phyloP scores from a whole-genome alignment of 2,113 vertebrate species.

The Gasterosteus aculeatus region DNA sequence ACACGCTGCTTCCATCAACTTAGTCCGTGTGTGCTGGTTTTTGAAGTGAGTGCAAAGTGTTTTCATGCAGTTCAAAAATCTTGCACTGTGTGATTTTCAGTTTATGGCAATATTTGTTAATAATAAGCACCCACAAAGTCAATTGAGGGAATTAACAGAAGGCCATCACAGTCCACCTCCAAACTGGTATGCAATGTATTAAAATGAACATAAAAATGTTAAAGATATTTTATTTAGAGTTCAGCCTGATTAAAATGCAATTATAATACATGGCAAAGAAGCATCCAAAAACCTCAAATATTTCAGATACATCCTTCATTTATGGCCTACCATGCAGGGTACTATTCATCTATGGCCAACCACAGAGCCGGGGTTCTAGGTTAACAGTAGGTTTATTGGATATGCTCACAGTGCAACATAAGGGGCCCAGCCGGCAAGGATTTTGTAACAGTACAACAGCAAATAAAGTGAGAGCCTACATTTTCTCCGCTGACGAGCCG shows the following conservation, averaged over 20 bases:
- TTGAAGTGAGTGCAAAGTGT: slow-evolving; percentile 56
- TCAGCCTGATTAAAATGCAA: not conserved
- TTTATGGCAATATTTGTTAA: slow-evolving; percentile 4
- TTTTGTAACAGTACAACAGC: no score
- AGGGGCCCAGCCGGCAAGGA: no score
- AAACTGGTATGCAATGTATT: not conserved
- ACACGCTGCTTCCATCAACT: slow-evolving; percentile 58
- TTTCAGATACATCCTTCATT: not conserved
- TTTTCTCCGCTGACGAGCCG: no score
- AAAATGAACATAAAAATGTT: not conserved
- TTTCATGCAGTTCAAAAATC: slow-evolving; percentile 39
- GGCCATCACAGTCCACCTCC: not conserved
- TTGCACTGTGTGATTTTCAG: not conserved
- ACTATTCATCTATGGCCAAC: no score
- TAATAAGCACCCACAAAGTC: slow-evolving; percentile 3
- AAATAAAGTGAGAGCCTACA: no score
- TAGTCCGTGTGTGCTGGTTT: slow-evolving; percentile 34
- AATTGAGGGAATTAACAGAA: slow-evolving; percentile 6
- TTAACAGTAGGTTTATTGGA: no score
- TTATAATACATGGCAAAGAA: not conserved
- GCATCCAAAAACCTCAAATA: not conserved
- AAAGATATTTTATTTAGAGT: not conserved
- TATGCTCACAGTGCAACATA: no score
- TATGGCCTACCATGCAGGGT: not conserved
- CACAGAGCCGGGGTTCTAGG: no score